Conservation (phyloP, 2,888 invertebrate genomes). For the Rhagonycha fulva region DNA sequence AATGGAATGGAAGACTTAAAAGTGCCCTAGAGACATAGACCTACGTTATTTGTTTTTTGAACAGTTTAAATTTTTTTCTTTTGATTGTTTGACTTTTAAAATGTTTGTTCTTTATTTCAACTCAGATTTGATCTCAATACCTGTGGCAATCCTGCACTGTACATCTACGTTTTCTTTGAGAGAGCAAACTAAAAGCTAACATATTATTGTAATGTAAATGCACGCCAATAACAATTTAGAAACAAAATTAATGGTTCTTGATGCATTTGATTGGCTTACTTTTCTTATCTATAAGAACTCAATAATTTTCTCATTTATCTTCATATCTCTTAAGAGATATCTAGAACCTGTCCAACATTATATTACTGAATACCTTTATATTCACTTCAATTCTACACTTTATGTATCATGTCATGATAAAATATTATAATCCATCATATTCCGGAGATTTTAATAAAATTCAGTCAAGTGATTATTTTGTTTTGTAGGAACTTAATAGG, state of each 20-base stretch:
- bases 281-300: background rate
- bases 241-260: background rate
- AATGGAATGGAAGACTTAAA: too few relatives aligned
- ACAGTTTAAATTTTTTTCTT: too few relatives aligned
- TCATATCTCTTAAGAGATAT: background rate
- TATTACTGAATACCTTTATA: background rate
- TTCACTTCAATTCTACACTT: background rate
- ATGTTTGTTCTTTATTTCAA: too few relatives aligned
- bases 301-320: conserved; percentile 1
- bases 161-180: background rate
- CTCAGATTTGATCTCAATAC: too few relatives aligned
- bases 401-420: conserved; percentile 1
- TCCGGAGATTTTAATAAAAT: background rate
- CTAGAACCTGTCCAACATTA: background rate
- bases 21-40: too few relatives aligned
- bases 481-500: too few relatives aligned
- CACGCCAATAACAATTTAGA: background rate
- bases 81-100: background rate
- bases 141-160: too few relatives aligned
- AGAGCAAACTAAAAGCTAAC: background rate
- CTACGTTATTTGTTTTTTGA: too few relatives aligned
- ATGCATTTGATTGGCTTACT: background rate
- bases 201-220: background rate
- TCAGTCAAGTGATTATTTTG: background rate
- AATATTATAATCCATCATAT: background rate